Evolutionary conservation across 2,888 invertebrate genomes (phyloP), one percentile per base, ranked within the genome.

Genomic region (Pogonocherus hispidulus): DNA sequence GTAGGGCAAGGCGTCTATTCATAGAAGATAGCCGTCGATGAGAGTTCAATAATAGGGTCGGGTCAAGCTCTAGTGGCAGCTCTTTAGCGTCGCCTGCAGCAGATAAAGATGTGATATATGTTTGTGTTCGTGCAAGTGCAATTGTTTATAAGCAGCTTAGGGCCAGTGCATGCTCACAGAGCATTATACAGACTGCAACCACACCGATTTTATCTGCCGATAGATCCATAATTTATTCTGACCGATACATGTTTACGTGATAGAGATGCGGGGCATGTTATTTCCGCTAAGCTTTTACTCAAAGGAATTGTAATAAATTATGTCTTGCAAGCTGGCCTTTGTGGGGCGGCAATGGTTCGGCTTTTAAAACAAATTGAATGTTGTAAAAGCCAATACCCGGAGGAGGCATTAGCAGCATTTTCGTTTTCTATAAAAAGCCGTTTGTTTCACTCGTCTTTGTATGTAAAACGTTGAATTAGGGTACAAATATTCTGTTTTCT

Each of bases 31-130:
- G 64, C 71, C 74, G 69, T 72, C 74, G 70, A 76, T 69, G 68
- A 69, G 64, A 74, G 74, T 74, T 72, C 74, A 75, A 75, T 75
- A 72, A 70, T 66, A 52, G 67, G 69, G 72, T 69, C 66, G 66
- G 73, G 76, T 76, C 73, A 69, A 67, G 67, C 70, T 57, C 52
- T 66, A 49, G 52, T 56, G 67, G 67, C 44, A 55, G 73, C 70
- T 75, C 74, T 76, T 74, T 75, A 72, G 66, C 68, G 74, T 72
- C 72, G 69, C 72, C 64, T 63, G 63, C 67, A 72, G 63, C 51
- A 72, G 74, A 76, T 73, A 76, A 74, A 72, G 70, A 66, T 56
- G 62, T 75, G 73, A 74, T 76, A 71, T 72, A 75, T 72, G 69
- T 54, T 62, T 57, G 69, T 72, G 75, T 74, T 75, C 72, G 71